phyloP scores from a whole-genome alignment of 2,888 invertebrate genomes.

The Hypomecis punctinalis region DNA sequence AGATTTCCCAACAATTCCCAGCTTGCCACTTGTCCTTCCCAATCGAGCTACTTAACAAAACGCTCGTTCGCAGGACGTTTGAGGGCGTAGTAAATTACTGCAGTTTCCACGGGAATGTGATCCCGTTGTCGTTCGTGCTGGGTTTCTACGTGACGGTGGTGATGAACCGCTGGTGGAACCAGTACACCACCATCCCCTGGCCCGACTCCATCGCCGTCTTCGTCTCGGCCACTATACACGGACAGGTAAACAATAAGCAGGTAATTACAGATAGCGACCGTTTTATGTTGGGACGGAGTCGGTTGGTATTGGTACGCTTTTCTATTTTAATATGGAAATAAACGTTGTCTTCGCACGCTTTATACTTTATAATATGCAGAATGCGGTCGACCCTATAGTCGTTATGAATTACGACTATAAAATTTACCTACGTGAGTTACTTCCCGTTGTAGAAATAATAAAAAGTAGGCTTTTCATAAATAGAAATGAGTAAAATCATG shows the following conservation, averaged over 20 bases:
- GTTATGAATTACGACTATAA: no score
- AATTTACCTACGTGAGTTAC: no score
- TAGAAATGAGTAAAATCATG: no score
- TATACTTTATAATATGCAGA: no score
- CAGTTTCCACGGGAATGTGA: constrained; percentile 93
- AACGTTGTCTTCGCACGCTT: no score
- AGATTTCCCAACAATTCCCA: constrained; percentile 2
- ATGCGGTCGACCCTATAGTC: no score
- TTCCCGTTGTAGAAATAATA: no score
- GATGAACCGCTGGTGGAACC: constrained; percentile 97
- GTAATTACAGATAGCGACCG: not conserved
- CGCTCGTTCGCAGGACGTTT: constrained; percentile 86
- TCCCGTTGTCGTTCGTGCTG: constrained; percentile 96
- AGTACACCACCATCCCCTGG: constrained; percentile 93
- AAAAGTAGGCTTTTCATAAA: no score
- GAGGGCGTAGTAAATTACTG: constrained; percentile 94
- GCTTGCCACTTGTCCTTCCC: not conserved
- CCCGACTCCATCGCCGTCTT: constrained; percentile 95
- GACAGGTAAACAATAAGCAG: constrained; percentile 83
- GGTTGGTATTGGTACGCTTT: no score
- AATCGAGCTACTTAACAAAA: constrained; percentile 14
- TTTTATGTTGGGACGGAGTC: no score
- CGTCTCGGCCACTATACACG: constrained; percentile 93
- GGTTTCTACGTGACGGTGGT: constrained; percentile 97
- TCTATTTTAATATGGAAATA: no score